A percentile compares a stretch with the other conserved stretches of the same genome.
These are phyloP conservation scores for Anguilla anguilla DNA, from an alignment of 2,797 vertebrate genomes.

Conservation along the genomic window DNA sequence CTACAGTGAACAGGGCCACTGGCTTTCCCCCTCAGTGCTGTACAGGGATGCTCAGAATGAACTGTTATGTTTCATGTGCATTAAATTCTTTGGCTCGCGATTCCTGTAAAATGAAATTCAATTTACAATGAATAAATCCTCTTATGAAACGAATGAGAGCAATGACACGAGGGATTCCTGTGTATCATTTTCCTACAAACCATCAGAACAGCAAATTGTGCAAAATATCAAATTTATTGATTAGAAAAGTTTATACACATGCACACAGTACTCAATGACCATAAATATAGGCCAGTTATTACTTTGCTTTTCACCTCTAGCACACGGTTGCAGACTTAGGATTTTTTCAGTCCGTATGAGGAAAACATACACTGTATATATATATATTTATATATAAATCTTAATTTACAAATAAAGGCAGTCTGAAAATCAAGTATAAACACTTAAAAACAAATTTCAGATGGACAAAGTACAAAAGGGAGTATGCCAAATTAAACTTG, in stretches of 20 bases:
- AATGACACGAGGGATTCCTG: conserved; percentile 27
- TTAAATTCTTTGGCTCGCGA: not conserved
- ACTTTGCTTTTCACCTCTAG: conserved; percentile 75
- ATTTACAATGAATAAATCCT: conserved; percentile 34
- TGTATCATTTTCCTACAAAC: conserved; percentile 13
- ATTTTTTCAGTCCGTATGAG: conserved; percentile 82
- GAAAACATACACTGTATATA: conserved; percentile 82
- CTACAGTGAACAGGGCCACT: not conserved
- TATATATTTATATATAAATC: conserved; percentile 77
- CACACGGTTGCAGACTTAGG: conserved; percentile 77
- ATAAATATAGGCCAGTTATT: conserved; percentile 79
- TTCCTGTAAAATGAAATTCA: conserved; percentile 15
- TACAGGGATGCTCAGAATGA: not conserved
- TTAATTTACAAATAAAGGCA: conserved; percentile 89
- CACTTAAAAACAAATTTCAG: conserved; percentile 95
- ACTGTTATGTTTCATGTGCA: conserved; percentile 26
- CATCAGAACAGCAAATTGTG: conserved; percentile 48
- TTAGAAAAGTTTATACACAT: conserved; percentile 90
- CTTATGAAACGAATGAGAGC: conserved; percentile 19
- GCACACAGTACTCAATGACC: conserved; percentile 85
- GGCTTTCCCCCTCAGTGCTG: not conserved
- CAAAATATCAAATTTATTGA: conserved; percentile 96
- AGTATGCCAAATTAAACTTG: conserved; percentile 62
- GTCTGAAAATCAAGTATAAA: conserved; percentile 95
- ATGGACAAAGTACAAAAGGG: conserved; percentile 91